Evolutionary conservation across 1,140 invertebrate species (phyloP).

Genomic region (Gryllus bimaculatus): DNA sequence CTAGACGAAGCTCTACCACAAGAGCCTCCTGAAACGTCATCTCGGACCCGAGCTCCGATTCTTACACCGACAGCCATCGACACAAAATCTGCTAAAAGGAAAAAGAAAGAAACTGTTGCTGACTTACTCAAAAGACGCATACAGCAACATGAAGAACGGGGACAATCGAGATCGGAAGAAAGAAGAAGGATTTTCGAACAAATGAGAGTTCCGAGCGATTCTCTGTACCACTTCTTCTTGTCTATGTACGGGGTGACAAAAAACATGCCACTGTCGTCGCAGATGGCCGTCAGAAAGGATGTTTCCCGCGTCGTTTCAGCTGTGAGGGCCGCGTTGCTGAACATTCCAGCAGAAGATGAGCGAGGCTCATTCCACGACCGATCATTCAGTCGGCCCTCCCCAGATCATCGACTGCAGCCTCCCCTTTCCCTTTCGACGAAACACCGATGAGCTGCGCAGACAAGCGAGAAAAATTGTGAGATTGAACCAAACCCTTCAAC

Average conservation of each 20-base stretch:
- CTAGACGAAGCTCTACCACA: background rate
- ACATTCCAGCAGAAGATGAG: background rate
- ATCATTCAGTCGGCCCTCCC: too few relatives aligned
- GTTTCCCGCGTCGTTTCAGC: conserved; percentile 12
- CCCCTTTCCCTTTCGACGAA: too few relatives aligned
- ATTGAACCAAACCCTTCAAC: too few relatives aligned
- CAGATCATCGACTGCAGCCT: too few relatives aligned
- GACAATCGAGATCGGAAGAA: conserved; percentile 10
- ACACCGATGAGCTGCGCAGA: too few relatives aligned
- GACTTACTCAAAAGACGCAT: background rate
- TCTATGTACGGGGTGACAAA: conserved; percentile 19
- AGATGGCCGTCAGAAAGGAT: conserved; percentile 12
- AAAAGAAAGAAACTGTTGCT: background rate
- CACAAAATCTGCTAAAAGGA: background rate
- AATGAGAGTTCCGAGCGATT: background rate
- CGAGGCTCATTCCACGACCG: too few relatives aligned
- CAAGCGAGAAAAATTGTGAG: too few relatives aligned
- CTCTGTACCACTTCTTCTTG: conserved; percentile 15
- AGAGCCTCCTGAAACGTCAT: background rate
- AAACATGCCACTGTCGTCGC: conserved; percentile 14
- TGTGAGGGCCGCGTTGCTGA: background rate
- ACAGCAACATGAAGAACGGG: background rate
- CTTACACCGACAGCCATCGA: background rate
- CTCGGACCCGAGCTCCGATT: background rate
- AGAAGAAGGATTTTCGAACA: conserved; percentile 8